Percentiles rank a stretch among this genome's conserved stretches.
Conservation (phyloP, 1,140 invertebrate species). For the Drosophila eugracilis region DNA sequence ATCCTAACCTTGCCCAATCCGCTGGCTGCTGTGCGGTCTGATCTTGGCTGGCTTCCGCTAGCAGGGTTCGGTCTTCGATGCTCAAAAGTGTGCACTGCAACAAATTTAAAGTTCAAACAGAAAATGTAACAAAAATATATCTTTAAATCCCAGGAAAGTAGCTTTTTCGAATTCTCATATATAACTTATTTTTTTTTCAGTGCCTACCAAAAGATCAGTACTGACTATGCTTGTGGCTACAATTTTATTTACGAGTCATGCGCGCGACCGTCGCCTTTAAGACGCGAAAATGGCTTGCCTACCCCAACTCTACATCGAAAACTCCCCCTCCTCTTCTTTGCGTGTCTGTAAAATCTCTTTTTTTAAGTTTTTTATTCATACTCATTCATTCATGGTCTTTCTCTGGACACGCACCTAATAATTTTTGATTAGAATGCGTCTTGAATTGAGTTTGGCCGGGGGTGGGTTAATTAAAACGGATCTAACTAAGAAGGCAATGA, state of each 20-base stretch:
- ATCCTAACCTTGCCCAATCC: conserved; percentile 62
- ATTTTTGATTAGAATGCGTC: conserved; percentile 63
- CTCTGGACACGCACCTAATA: conserved; percentile 74
- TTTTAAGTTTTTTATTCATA: conserved; percentile 41
- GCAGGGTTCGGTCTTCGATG: conserved; percentile 19
- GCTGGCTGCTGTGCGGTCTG: conserved; percentile 68
- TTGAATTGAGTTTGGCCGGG: conserved; percentile 3
- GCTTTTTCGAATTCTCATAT: neutral
- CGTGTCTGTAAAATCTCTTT: conserved; percentile 49
- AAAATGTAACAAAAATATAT: neutral
- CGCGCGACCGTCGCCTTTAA: conserved; percentile 64
- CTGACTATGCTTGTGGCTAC: conserved; percentile 63
- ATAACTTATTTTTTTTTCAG: neutral
- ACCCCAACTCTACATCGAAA: neutral
- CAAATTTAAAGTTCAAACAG: neutral
- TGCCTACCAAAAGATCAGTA: conserved; percentile 19
- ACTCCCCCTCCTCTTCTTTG: conserved; percentile 27
- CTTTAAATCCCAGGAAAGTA: neutral
- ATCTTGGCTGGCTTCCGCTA: conserved; percentile 68
- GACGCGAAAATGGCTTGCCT: conserved; percentile 35
- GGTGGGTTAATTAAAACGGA: conserved; percentile 68
- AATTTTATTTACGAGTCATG: conserved; percentile 84
- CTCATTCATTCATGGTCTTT: conserved; percentile 77
- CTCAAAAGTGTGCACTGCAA: conserved; percentile 16
- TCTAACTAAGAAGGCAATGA: neutral